A percentile compares a stretch with the other conserved stretches of the same genome.
Evolutionary conservation across 2,797 vertebrate species (phyloP).

Genomic region (Rachycentron canadum): DNA sequence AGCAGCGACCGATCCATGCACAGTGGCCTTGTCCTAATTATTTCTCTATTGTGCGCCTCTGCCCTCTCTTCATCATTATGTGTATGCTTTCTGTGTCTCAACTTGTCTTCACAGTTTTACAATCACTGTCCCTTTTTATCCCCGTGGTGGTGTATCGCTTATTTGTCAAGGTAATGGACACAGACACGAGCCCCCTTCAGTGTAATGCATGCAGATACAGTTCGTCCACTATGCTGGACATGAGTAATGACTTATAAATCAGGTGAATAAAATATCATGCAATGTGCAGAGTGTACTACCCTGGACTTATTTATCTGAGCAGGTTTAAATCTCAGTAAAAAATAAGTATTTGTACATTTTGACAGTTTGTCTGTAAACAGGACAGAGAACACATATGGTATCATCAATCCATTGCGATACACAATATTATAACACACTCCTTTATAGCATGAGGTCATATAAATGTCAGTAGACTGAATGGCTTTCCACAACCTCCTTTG

Average conservation of each 20-base stretch:
- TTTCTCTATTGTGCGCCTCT: constrained; percentile 68
- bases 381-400: background rate
- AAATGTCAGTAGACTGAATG: constrained; percentile 1
- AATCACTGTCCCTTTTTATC: constrained; percentile 7
- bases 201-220: background rate
- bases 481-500: constrained; percentile 4
- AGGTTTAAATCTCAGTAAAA: background rate
- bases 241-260: constrained; percentile 2
- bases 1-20: constrained; percentile 67
- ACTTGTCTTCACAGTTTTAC: constrained; percentile 43
- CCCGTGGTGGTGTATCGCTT: constrained; percentile 1
- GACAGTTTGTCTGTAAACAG: background rate
- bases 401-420: background rate
- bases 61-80: constrained; percentile 56
- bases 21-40: constrained; percentile 75
- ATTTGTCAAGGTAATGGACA: constrained; percentile 22
- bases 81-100: constrained; percentile 41
- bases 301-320: background rate
- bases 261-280: background rate
- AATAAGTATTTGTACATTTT: background rate
- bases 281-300: background rate
- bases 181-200: constrained; percentile 1
- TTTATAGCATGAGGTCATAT: background rate
- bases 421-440: background rate
- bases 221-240: constrained; percentile 8